Percentiles rank a stretch among this genome's conserved stretches.
Evolutionary conservation across 2,113 vertebrate species (phyloP).

Genomic region (Ibidorhyncha struthersii): DNA sequence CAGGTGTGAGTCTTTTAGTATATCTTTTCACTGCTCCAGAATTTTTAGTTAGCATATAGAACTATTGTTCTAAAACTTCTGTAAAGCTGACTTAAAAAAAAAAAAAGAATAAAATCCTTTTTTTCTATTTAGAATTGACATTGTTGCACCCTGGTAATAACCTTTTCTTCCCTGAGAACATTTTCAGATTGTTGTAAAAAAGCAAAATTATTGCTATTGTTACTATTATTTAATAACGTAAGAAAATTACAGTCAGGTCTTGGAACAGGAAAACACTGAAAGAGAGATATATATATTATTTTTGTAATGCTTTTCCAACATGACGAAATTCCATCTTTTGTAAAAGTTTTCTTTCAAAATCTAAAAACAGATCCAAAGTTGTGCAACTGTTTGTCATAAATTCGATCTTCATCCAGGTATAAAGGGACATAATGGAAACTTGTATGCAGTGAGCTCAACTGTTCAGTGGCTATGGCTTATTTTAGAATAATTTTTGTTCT

Average conservation of each 20-base stretch:
- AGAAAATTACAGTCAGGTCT: background rate
- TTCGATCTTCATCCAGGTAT: background rate
- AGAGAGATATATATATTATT: background rate
- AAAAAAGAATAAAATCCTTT: background rate
- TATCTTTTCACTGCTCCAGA: background rate
- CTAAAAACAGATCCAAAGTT: background rate
- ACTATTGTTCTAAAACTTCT: background rate
- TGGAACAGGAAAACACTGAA: background rate
- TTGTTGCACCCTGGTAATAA: background rate
- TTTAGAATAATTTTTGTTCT: background rate
- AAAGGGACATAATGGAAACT: background rate
- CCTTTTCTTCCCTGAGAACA: background rate
- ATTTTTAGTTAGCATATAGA: background rate
- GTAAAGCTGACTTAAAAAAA: background rate
- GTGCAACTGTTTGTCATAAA: background rate
- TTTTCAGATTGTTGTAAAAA: background rate
- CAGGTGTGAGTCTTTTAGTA: background rate
- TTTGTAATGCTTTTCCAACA: background rate
- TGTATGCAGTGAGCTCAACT: background rate
- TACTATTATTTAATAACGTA: background rate
- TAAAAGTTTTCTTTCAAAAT: background rate
- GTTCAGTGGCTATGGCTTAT: background rate
- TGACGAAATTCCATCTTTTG: background rate
- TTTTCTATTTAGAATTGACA: background rate
- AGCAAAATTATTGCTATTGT: background rate